Evolutionary conservation across 2,113 vertebrate genomes (phyloP).

Genomic region (Heteronetta atricapilla): DNA sequence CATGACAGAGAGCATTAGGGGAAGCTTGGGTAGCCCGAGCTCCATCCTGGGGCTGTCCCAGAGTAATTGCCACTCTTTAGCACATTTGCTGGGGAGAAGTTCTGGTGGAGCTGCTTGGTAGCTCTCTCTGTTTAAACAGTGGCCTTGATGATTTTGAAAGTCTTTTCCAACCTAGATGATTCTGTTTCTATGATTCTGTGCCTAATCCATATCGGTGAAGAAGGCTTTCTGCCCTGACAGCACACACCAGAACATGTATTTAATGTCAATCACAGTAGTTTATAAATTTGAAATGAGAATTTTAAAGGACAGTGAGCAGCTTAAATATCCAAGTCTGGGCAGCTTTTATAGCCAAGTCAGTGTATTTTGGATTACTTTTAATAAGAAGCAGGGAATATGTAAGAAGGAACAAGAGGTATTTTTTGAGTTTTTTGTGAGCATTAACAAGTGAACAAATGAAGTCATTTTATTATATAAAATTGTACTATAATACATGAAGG

Average conservation of each 20-base stretch:
- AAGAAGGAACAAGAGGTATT: neutral
- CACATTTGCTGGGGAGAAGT: neutral
- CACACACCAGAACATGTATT: neutral
- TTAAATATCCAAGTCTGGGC: neutral
- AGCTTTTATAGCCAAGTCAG: neutral
- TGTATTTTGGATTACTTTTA: neutral
- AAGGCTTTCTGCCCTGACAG: neutral
- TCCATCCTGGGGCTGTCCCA: neutral
- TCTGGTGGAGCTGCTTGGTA: neutral
- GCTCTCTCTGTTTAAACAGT: neutral
- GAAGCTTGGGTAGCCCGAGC: neutral
- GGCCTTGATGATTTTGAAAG: too few relatives aligned
- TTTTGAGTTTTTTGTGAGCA: neutral
- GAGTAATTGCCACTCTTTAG: neutral
- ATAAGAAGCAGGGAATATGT: neutral
- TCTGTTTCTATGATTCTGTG: neutral
- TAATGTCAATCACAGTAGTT: neutral
- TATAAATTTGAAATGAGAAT: neutral
- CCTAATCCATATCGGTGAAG: neutral
- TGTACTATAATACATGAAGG: neutral
- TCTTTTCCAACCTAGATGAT: too few relatives aligned
- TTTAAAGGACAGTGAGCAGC: neutral
- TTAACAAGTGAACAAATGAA: neutral
- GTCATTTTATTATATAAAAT: too few relatives aligned
- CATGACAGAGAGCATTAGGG: neutral